phyloP scores from a whole-genome alignment of 2,888 invertebrate genomes.

The Caenorhabditis zanzibari region DNA sequence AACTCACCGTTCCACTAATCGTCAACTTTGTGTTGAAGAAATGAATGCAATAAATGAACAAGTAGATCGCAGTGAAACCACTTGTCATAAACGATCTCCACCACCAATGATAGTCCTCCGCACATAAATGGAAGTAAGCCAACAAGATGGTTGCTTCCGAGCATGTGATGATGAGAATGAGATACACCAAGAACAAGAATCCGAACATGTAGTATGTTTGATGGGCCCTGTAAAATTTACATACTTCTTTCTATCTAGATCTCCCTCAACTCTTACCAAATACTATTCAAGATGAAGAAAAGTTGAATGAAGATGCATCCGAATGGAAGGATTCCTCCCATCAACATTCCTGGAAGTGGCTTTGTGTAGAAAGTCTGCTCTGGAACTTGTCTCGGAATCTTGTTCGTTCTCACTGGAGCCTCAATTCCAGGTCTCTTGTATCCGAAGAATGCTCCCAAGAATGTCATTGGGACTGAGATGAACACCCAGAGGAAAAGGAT shows the following conservation, averaged over 20 bases:
- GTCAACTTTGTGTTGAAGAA: slow-evolving; percentile 97
- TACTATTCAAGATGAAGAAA: slow-evolving; percentile 98
- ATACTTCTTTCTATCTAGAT: not conserved
- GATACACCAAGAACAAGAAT: slow-evolving; percentile 96
- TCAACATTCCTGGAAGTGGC: slow-evolving; percentile 94
- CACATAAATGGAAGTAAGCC: slow-evolving; percentile 99
- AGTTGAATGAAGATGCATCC: slow-evolving; percentile 99
- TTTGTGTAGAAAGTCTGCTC: slow-evolving; percentile 98
- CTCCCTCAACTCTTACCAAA: slow-evolving; percentile 88
- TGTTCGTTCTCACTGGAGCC: slow-evolving; percentile 98
- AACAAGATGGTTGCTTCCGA: slow-evolving; percentile 98
- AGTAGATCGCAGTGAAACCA: slow-evolving; percentile 96
- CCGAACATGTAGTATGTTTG: slow-evolving; percentile 99
- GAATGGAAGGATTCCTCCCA: slow-evolving; percentile 98
- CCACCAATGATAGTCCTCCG: slow-evolving; percentile 99
- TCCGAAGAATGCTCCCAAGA: slow-evolving; percentile 98
- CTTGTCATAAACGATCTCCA: slow-evolving; percentile 97
- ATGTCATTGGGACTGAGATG: slow-evolving; percentile 98
- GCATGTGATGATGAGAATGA: slow-evolving; percentile 97
- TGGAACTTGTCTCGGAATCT: slow-evolving; percentile 98
- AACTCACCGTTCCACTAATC: slow-evolving; percentile 89
- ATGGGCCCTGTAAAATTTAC: slow-evolving; percentile 87
- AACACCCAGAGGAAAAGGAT: slow-evolving; percentile 97
- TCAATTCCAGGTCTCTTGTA: slow-evolving; percentile 97
- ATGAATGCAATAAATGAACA: slow-evolving; percentile 97